Percentiles rank a stretch among this genome's conserved stretches.
Evolutionary conservation across 2,113 vertebrate genomes (phyloP).

Genomic region (Misgurnus mizolepis): DNA sequence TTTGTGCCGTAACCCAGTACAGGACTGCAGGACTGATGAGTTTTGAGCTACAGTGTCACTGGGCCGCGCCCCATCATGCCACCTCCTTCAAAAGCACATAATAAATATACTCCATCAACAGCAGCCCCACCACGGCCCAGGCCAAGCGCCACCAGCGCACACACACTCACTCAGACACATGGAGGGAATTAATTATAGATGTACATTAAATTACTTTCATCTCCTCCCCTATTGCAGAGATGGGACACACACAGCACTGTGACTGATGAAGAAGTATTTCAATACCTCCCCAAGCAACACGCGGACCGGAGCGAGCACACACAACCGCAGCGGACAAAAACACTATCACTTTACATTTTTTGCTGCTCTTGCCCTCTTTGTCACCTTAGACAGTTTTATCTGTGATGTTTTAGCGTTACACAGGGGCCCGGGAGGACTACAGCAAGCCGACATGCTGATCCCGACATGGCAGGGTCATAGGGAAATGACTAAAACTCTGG

Average conservation of each 20-base stretch:
- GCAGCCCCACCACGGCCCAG: slow-evolving; percentile 70
- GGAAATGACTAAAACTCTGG: no score
- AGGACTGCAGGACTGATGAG: slow-evolving; percentile 64
- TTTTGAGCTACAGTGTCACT: slow-evolving; percentile 64
- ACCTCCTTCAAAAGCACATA: slow-evolving; percentile 69
- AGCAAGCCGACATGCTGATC: neutral
- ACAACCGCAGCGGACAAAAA: neutral
- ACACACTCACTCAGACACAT: slow-evolving; percentile 62
- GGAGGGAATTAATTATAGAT: slow-evolving; percentile 94
- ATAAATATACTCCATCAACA: slow-evolving; percentile 82
- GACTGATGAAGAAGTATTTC: slow-evolving; percentile 75
- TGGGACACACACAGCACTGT: slow-evolving; percentile 73
- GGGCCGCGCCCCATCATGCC: slow-evolving; percentile 63
- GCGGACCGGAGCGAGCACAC: neutral
- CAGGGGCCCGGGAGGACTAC: neutral
- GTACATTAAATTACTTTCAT: slow-evolving; percentile 96
- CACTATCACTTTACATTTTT: slow-evolving; percentile 47
- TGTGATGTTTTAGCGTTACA: neutral
- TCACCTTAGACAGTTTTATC: slow-evolving; percentile 1
- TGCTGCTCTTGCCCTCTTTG: slow-evolving; percentile 37
- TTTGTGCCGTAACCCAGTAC: slow-evolving; percentile 58
- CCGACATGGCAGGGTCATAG: neutral
- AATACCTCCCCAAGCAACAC: slow-evolving; percentile 62
- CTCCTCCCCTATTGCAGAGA: slow-evolving; percentile 77
- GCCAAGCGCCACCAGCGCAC: slow-evolving; percentile 61